Percentiles rank a stretch among this genome's conserved stretches.
Evolutionary conservation across 1,140 invertebrate genomes (phyloP).

Genomic region (Chionoecetes opilio): DNA sequence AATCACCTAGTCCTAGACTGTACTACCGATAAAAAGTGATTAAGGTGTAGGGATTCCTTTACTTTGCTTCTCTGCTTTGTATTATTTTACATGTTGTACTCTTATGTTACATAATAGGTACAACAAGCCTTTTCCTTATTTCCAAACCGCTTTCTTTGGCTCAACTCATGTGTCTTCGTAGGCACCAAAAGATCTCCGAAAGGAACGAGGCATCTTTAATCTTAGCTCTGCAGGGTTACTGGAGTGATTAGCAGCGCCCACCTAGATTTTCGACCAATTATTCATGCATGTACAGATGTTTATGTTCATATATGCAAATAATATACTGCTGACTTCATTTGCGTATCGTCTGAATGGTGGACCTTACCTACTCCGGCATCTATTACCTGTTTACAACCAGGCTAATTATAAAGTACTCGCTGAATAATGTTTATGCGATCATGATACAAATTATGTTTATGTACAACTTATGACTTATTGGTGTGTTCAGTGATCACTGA

Average conservation of each 20-base stretch:
- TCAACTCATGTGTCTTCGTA: no score
- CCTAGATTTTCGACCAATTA: not conserved
- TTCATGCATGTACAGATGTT: not conserved
- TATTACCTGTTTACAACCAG: not conserved
- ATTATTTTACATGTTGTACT: no score
- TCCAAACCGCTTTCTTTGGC: no score
- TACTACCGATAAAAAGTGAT: no score
- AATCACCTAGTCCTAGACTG: no score
- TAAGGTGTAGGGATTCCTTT: no score
- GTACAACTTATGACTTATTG: no score
- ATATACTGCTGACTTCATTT: not conserved
- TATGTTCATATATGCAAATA: not conserved
- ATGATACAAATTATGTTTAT: not conserved
- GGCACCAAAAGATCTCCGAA: not conserved
- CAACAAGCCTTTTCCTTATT: no score
- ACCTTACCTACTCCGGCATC: not conserved
- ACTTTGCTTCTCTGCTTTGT: no score
- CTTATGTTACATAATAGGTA: no score
- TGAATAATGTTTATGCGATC: no score
- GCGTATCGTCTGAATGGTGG: not conserved
- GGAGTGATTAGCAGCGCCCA: slow-evolving; percentile 4
- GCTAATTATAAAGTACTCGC: not conserved
- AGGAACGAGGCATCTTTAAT: not conserved
- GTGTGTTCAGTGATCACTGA: no score
- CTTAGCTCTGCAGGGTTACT: not conserved